Base-by-base conservation (phyloP, 2,797 vertebrate genomes). In the Tokudaia tokunoshimensis region DNA sequence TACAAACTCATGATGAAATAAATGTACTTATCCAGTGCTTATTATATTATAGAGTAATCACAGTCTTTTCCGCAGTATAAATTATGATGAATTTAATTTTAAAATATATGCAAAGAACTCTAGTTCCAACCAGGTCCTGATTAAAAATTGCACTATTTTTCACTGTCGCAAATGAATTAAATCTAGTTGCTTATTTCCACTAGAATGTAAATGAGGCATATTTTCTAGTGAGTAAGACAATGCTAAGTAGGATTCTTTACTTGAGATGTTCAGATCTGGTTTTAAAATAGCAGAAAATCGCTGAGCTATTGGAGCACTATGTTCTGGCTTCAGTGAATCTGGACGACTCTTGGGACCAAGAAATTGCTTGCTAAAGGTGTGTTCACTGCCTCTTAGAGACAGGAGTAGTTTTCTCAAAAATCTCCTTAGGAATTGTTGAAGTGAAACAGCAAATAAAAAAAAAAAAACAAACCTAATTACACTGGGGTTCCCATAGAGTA, bases 361-460 rank as follows among this genome's bases (percentile, higher is more conserved):
- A 59, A 80, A 92, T 63, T 70, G 2, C 34, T 95, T 79, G 44
- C 3, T 72, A 31, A 84, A 59, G 44, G 2, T 70, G 86, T 87
- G 94, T 44, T 7, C 1, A 31, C 10, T 75, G 20, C 17, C 9
- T 91, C 3, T 79, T 72, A 91, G 34, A 91, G 12, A 52, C 92
- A 79, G 47, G 72, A 84, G 24, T 2, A 59, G 1, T n/a, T 82
- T 96, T 88, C n/a, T 79, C 10, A 79, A 88, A 96, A 92, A 65
- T 85, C 44, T 85, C 8, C 52, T 78, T 55, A 78, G 22, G 22
- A 81, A 81, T 92, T 92, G 26, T 93, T 92, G 31, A 75, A 78
- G 0, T 55, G 1, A 81, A 65, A 87, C 93, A 94, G 59, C 0
- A 59, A 63, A 72, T 5, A 7, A n/a, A 91, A 65, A 3, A 65